These are phyloP conservation scores for Berghia stephanieae DNA, from an alignment of 1,140 invertebrate species.

Conservation along the genomic window DNA sequence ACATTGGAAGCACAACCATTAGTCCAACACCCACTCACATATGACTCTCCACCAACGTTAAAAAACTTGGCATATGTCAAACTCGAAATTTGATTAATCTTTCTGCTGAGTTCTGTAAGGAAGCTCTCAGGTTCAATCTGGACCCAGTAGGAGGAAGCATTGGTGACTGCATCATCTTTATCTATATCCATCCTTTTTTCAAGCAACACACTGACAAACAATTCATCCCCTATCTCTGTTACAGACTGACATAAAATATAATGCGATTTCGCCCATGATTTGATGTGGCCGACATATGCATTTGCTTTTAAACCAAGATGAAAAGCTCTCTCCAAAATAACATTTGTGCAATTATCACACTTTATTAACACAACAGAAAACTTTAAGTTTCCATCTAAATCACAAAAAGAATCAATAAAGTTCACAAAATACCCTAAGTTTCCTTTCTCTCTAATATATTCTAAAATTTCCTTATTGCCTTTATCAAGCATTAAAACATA, in stretches of 20 bases:
- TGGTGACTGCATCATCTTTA: not conserved
- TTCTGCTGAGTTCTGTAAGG: slow-evolving; percentile 39
- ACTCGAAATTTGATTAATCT: slow-evolving; percentile 24
- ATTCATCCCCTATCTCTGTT: slow-evolving; percentile 3
- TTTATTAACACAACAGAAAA: slow-evolving; percentile 16
- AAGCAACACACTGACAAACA: slow-evolving; percentile 20
- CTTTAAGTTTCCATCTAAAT: not conserved
- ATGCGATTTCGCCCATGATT: not conserved
- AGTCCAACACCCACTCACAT: slow-evolving; percentile 43
- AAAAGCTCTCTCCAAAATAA: not conserved
- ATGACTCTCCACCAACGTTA: slow-evolving; percentile 28
- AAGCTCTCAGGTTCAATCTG: slow-evolving; percentile 45
- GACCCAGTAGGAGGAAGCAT: slow-evolving; percentile 28
- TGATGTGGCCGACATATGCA: slow-evolving; percentile 9
- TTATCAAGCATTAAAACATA: slow-evolving; percentile 18
- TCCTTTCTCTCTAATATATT: not conserved
- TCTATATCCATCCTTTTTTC: slow-evolving; percentile 1
- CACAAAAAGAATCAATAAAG: slow-evolving; percentile 19
- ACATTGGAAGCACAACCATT: slow-evolving; percentile 20
- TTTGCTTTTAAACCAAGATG: not conserved
- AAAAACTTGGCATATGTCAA: slow-evolving; percentile 44
- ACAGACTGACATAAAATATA: slow-evolving; percentile 16
- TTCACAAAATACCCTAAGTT: not conserved
- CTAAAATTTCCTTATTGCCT: not conserved
- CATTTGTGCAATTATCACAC: not conserved